Percentiles rank a stretch among this genome's conserved stretches.
Conservation (phyloP, 2,797 vertebrate genomes). For the Halcyon chelicuti region DNA sequence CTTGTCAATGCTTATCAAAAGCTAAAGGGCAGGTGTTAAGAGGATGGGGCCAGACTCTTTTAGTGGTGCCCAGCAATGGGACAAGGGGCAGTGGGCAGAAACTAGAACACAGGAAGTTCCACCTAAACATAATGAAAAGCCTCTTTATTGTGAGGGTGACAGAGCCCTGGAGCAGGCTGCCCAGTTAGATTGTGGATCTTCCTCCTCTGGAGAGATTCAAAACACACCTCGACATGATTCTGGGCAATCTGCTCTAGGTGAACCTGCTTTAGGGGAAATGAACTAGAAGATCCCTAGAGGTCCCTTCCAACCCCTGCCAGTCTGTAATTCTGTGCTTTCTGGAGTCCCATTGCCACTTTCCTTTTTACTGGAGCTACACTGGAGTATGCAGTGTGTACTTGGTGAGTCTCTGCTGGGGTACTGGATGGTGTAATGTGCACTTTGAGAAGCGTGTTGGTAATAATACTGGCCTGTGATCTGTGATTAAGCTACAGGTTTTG, state of each 20-base stretch:
- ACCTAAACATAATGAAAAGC: neutral
- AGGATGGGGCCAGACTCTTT: neutral
- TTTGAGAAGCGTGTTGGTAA: rapidly evolving
- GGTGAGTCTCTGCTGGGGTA: neutral
- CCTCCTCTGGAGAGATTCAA: neutral
- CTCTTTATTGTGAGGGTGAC: neutral
- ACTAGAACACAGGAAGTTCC: neutral
- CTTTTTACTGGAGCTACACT: neutral
- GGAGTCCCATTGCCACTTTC: rapidly evolving
- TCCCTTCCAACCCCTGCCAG: neutral
- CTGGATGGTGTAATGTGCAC: rapidly evolving
- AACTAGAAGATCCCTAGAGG: neutral
- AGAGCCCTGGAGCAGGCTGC: neutral
- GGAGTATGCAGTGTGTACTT: rapidly evolving
- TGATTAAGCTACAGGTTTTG: neutral
- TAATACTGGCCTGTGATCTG: neutral
- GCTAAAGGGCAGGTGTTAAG: neutral
- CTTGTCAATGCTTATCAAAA: neutral
- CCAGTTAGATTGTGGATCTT: neutral
- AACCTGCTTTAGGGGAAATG: neutral
- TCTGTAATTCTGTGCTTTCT: neutral
- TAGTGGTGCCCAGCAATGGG: neutral
- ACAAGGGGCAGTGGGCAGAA: neutral
- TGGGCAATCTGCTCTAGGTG: neutral
- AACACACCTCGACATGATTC: neutral